Conservation (phyloP, 2,888 invertebrate genomes). For the Orchesellides sinensis region DNA sequence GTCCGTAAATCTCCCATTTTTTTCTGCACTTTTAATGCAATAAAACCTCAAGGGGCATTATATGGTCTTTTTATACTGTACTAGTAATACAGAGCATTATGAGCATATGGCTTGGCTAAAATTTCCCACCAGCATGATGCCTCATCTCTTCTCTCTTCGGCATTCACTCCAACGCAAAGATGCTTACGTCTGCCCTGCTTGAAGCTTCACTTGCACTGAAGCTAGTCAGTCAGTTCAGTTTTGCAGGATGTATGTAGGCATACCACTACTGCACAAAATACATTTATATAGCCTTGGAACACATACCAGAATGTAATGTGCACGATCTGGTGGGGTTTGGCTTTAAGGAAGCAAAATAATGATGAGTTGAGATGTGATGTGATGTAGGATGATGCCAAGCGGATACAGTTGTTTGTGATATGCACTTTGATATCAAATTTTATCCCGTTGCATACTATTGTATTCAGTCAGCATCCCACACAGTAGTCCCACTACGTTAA, state of each 20-base stretch:
- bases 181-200: slow-evolving; percentile 1
- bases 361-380: slow-evolving; percentile 36
- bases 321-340: slow-evolving; percentile 8
- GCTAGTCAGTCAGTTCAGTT: not conserved
- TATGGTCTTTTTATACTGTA: slow-evolving; percentile 28
- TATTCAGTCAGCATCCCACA: not conserved
- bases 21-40: slow-evolving; percentile 60
- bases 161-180: not conserved
- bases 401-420: slow-evolving; percentile 8
- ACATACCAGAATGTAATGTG: slow-evolving; percentile 24
- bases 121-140: slow-evolving; percentile 58
- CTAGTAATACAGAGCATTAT: slow-evolving; percentile 26
- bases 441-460: slow-evolving; percentile 23
- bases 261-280: not conserved
- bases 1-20: slow-evolving; percentile 58
- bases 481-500: not conserved
- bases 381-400: slow-evolving; percentile 12
- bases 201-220: not conserved
- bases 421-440: not conserved
- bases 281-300: slow-evolving; percentile 46
- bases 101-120: slow-evolving; percentile 41
- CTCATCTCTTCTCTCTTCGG: slow-evolving; percentile 19
- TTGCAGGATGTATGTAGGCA: no score
- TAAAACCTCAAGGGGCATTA: slow-evolving; percentile 52
- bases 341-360: slow-evolving; percentile 26